These are phyloP conservation scores for Eurosta solidaginis DNA, from an alignment of 1,140 invertebrate species.

Conservation along the genomic window DNA sequence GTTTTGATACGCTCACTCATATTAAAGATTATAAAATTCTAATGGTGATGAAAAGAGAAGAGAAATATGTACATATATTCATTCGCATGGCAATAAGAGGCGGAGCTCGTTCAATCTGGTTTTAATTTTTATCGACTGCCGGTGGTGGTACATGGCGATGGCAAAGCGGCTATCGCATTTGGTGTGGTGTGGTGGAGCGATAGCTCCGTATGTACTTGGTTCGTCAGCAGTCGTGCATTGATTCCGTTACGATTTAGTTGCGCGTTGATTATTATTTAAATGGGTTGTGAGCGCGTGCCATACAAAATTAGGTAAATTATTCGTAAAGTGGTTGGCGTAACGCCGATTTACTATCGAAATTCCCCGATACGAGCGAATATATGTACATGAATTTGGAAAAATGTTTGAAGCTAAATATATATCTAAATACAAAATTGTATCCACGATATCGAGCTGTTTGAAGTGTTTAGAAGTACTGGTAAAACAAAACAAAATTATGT, in stretches of 20 bases:
- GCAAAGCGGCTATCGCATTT: background rate
- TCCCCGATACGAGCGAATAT: background rate
- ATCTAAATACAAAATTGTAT: too few relatives aligned
- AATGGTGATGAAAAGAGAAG: background rate
- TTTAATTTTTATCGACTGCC: background rate
- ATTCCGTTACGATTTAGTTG: slow-evolving; percentile 21
- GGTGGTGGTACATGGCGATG: slow-evolving; percentile 9
- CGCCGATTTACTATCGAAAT: slow-evolving; percentile 7
- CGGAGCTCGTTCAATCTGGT: background rate
- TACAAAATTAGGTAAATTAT: background rate
- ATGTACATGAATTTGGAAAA: background rate
- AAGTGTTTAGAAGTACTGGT: background rate
- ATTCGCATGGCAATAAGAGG: background rate
- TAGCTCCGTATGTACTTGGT: background rate
- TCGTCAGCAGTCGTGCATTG: slow-evolving; percentile 24
- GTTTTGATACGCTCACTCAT: background rate
- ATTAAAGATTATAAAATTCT: too few relatives aligned
- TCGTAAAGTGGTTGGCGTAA: background rate
- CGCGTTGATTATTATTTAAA: background rate
- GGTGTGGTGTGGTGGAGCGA: background rate
- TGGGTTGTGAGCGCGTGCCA: background rate
- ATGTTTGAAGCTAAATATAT: too few relatives aligned
- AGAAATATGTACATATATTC: background rate
- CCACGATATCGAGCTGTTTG: background rate
- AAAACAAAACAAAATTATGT: background rate